phyloP scores from a whole-genome alignment of 2,888 invertebrate species.

The Leptinotarsa peninsularis region DNA sequence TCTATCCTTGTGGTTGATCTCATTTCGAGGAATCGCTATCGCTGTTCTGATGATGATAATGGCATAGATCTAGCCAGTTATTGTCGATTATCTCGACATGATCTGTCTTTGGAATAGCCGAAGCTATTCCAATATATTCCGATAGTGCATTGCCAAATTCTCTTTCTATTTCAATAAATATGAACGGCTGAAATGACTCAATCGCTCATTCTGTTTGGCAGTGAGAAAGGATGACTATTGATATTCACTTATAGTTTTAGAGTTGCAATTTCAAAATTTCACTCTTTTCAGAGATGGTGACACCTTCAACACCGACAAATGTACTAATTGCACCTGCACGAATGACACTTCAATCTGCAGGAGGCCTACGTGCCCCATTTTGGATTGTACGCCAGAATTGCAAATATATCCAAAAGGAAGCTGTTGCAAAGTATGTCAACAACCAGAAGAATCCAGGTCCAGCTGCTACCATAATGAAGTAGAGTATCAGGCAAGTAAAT shows the following conservation, averaged over 20 bases:
- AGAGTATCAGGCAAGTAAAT: slow-evolving; percentile 76
- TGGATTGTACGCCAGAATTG: slow-evolving; percentile 83
- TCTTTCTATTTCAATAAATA: background rate
- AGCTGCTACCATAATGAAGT: slow-evolving; percentile 75
- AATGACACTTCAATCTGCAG: slow-evolving; percentile 85
- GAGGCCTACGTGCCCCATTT: slow-evolving; percentile 87
- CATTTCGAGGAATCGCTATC: no score
- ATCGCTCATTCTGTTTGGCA: no score
- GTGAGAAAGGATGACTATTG: no score
- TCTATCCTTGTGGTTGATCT: no score
- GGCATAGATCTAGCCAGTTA: no score
- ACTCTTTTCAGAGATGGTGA: slow-evolving; percentile 49
- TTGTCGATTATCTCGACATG: no score
- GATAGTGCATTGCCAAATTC: no score
- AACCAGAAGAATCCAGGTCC: slow-evolving; percentile 73
- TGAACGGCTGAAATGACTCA: background rate
- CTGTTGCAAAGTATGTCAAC: slow-evolving; percentile 84
- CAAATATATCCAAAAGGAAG: slow-evolving; percentile 75
- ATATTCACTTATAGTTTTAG: background rate
- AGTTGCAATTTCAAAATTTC: background rate
- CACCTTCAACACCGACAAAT: slow-evolving; percentile 71
- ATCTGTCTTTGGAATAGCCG: no score
- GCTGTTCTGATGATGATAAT: no score
- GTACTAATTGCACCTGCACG: slow-evolving; percentile 86
- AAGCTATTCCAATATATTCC: no score